Percentiles rank a stretch among this genome's conserved stretches.
phyloP scores from a whole-genome alignment of 1,140 invertebrate species.

The Anthonomus grandis region DNA sequence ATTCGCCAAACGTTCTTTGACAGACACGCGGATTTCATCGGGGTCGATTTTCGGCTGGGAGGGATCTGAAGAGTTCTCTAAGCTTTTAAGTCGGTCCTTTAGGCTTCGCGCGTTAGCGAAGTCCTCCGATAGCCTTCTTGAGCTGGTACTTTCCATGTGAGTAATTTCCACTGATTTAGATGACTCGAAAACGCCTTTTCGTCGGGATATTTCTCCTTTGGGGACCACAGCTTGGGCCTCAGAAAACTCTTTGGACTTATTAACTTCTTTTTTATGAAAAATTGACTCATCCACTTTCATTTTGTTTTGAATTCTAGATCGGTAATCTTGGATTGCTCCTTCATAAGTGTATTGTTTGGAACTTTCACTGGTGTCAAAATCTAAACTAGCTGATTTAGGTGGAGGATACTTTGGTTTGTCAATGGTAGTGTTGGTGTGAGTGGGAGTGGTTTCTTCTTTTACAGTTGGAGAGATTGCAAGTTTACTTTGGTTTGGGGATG shows the following conservation, averaged over 20 bases:
- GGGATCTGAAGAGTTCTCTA: constrained; percentile 54
- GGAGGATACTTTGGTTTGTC: not conserved
- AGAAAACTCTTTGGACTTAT: constrained; percentile 50
- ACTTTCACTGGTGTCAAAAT: constrained; percentile 53
- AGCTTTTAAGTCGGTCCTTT: constrained; percentile 65
- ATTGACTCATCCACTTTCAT: constrained; percentile 46
- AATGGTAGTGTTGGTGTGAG: not conserved
- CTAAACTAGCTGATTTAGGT: not conserved
- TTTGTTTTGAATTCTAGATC: constrained; percentile 63
- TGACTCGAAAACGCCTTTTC: constrained; percentile 78
- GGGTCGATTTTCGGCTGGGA: constrained; percentile 34
- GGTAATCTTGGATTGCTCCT: constrained; percentile 79
- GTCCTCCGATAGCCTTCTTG: constrained; percentile 56
- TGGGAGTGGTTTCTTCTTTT: constrained; percentile 35
- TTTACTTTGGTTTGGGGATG: constrained; percentile 43
- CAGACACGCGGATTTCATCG: constrained; percentile 31
- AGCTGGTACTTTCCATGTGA: constrained; percentile 40
- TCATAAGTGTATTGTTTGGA: constrained; percentile 82
- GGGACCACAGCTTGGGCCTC: constrained; percentile 55
- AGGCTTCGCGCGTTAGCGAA: constrained; percentile 63
- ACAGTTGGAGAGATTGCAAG: constrained; percentile 16
- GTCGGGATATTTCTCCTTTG: constrained; percentile 77
- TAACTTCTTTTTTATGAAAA: constrained; percentile 37
- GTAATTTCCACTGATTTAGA: constrained; percentile 48
- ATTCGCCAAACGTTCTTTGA: constrained; percentile 38